Conservation (phyloP, 2,888 invertebrate genomes). For the Pammene fasciana region DNA sequence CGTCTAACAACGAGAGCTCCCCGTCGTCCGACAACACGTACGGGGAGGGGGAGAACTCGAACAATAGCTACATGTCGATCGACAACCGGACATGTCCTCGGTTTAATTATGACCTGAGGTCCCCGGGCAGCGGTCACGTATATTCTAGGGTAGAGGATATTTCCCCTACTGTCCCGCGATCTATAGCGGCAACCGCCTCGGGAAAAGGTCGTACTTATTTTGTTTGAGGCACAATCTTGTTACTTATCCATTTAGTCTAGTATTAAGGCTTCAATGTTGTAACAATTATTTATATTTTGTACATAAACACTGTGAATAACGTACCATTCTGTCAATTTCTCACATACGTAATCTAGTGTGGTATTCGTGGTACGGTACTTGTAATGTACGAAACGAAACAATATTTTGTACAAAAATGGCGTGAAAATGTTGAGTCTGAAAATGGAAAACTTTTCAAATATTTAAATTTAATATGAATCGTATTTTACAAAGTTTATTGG, state of each 20-base stretch:
- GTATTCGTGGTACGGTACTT: slow-evolving; percentile 49
- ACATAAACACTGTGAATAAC: slow-evolving; percentile 59
- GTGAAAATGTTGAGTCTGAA: slow-evolving; percentile 77
- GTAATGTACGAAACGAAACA: slow-evolving; percentile 60
- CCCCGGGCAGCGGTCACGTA: slow-evolving; percentile 80
- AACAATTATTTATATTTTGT: slow-evolving; percentile 48
- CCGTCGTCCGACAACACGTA: slow-evolving; percentile 83
- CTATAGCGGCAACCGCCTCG: slow-evolving; percentile 64
- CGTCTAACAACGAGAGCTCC: slow-evolving; percentile 84
- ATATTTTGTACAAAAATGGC: slow-evolving; percentile 75
- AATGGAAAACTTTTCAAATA: slow-evolving; percentile 67
- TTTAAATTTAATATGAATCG: slow-evolving; percentile 53
- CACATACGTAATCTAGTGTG: slow-evolving; percentile 73
- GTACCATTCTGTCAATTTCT: slow-evolving; percentile 72
- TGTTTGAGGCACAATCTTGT: slow-evolving; percentile 60
- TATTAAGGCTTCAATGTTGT: slow-evolving; percentile 36
- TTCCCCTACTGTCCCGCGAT: slow-evolving; percentile 74
- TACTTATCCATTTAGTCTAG: slow-evolving; percentile 31
- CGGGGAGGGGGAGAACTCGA: slow-evolving; percentile 85
- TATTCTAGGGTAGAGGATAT: slow-evolving; percentile 81
- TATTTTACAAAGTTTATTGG: slow-evolving; percentile 60
- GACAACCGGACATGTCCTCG: slow-evolving; percentile 82
- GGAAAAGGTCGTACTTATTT: slow-evolving; percentile 79
- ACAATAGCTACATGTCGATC: slow-evolving; percentile 88
- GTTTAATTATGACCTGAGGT: slow-evolving; percentile 83